Conservation (phyloP, 2,888 invertebrate genomes). For the Ophonus ardosiacus region DNA sequence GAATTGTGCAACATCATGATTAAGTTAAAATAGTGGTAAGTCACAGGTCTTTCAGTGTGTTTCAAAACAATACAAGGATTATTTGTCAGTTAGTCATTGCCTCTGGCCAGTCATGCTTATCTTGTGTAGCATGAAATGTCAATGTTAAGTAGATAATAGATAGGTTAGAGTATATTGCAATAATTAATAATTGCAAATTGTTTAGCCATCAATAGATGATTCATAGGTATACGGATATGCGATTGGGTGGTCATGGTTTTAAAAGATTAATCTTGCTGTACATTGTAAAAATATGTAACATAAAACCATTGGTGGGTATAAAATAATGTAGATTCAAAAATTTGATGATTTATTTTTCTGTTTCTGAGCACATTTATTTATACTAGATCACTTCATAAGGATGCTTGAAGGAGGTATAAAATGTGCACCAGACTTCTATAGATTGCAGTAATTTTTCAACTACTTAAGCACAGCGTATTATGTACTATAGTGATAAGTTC, state of each 20-base stretch:
- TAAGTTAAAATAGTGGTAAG: neutral
- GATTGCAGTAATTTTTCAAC: too few species aligned
- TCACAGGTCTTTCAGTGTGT: neutral
- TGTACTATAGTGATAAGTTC: too few species aligned
- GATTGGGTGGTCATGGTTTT: neutral
- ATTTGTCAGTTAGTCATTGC: conserved; percentile 18
- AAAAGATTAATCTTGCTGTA: neutral
- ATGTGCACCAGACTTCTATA: too few species aligned
- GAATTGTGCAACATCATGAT: conserved; percentile 11
- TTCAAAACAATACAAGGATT: conserved; percentile 22
- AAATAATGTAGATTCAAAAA: too few species aligned
- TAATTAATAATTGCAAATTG: conserved; percentile 40
- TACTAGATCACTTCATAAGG: too few species aligned
- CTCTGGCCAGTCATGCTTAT: conserved; percentile 31
- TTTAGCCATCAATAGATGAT: neutral
- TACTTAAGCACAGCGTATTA: too few species aligned
- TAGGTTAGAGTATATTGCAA: conserved; percentile 5
- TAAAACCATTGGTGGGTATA: too few species aligned
- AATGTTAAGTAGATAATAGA: conserved; percentile 39
- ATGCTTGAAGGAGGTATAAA: too few species aligned
- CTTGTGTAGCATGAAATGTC: conserved; percentile 25
- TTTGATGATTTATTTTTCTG: too few species aligned
- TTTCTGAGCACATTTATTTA: too few species aligned
- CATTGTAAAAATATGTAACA: too few species aligned
- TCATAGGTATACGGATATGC: conserved; percentile 10